phyloP scores from a whole-genome alignment of 1,140 invertebrate genomes.

The Drosophila dunni region DNA sequence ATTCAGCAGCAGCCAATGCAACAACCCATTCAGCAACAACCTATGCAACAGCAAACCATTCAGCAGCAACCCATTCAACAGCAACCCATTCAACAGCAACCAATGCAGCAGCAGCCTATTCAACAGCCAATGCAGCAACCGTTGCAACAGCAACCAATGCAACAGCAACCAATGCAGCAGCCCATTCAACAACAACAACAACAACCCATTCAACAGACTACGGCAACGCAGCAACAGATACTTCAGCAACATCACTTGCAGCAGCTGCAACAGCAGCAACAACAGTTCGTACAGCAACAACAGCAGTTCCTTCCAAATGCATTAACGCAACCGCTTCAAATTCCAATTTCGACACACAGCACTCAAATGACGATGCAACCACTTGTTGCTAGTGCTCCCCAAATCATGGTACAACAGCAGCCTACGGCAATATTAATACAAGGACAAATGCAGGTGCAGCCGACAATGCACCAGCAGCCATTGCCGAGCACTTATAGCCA shows the following conservation, averaged over 20 bases:
- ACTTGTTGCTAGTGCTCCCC: slow-evolving; percentile 84
- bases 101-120: slow-evolving; percentile 25
- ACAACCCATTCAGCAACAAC: slow-evolving; percentile 53
- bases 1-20: slow-evolving; percentile 53
- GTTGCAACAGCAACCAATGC: slow-evolving; percentile 30
- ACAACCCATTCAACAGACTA: slow-evolving; percentile 59
- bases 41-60: slow-evolving; percentile 31
- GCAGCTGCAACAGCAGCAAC: slow-evolving; percentile 50
- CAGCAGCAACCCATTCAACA: slow-evolving; percentile 47
- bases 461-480: slow-evolving; percentile 39
- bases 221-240: slow-evolving; percentile 48
- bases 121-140: slow-evolving; percentile 61
- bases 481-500: slow-evolving; percentile 35
- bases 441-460: slow-evolving; percentile 64
- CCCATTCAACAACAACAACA: slow-evolving; percentile 56
- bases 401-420: slow-evolving; percentile 85
- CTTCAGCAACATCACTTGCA: slow-evolving; percentile 51
- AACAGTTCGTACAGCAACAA: slow-evolving; percentile 75
- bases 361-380: slow-evolving; percentile 72
- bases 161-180: slow-evolving; percentile 44
- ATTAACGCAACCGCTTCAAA: slow-evolving; percentile 50
- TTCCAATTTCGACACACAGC: slow-evolving; percentile 49
- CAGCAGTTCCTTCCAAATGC: slow-evolving; percentile 61
- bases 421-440: slow-evolving; percentile 74
- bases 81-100: slow-evolving; percentile 52